Evolutionary conservation across 2,888 invertebrate species (phyloP).

Genomic region (Monopis laevigella): DNA sequence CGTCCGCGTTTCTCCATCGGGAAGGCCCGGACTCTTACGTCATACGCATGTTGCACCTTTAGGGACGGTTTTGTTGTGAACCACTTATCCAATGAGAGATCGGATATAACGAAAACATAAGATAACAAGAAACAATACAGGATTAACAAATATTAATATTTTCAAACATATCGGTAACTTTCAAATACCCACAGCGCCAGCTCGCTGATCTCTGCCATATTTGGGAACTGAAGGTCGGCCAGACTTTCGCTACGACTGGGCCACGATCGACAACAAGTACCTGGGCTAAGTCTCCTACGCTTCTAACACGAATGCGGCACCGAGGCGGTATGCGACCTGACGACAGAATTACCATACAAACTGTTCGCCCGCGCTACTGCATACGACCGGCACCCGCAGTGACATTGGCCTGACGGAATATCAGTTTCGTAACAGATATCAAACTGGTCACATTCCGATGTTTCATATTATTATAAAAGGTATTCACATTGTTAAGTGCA

Average conservation of each 20-base stretch:
- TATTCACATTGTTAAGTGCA: slow-evolving; percentile 40
- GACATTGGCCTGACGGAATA: slow-evolving; percentile 61
- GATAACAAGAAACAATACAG: no score
- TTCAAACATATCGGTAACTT: slow-evolving; percentile 1
- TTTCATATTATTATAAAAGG: slow-evolving; percentile 38
- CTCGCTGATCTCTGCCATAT: slow-evolving; percentile 37
- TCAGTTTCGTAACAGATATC: slow-evolving; percentile 56
- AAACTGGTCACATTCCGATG: slow-evolving; percentile 56
- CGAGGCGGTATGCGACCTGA: background rate
- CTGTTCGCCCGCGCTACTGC: slow-evolving; percentile 31
- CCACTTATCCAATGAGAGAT: slow-evolving; percentile 9
- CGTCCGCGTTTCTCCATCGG: slow-evolving; percentile 7
- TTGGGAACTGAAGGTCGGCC: slow-evolving; percentile 56
- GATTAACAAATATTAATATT: no score
- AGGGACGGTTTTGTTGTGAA: slow-evolving; percentile 3
- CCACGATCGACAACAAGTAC: background rate
- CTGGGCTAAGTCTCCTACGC: background rate
- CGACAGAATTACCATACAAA: slow-evolving; percentile 45
- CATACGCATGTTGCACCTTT: slow-evolving; percentile 1
- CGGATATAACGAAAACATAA: no score
- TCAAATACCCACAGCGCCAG: slow-evolving; percentile 24
- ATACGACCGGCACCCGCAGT: slow-evolving; percentile 48
- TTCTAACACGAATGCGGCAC: background rate
- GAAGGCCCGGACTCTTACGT: slow-evolving; percentile 5
- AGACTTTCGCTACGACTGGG: slow-evolving; percentile 53